Base-by-base conservation (phyloP, 2,113 vertebrate species). In the Ursus arctos region DNA sequence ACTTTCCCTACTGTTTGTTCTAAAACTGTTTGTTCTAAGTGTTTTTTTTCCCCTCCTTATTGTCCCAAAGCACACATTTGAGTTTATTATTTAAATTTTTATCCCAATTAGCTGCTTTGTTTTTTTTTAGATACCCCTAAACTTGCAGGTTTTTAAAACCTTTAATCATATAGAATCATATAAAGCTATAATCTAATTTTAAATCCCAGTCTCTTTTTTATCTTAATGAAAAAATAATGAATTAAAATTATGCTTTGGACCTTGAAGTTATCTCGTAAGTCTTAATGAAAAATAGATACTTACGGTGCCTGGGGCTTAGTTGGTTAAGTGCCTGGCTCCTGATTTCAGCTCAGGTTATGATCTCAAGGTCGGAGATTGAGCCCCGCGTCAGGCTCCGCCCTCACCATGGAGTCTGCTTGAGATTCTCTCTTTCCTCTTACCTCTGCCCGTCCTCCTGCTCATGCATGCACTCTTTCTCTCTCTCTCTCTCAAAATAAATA, bases 21-120 rank as follows among this genome's bases (percentile, higher is more conserved):
- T 87, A 86, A 92, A 72, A 21, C 28, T 18, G 0, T 16, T 3
- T 18, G 0, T 16, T 3, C 0, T 28, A 31, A 69, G 51, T 40
- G 0, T 91, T 51, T 43, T 84, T 19, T 65, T 65, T 31, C 31
- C 31, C 13, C 28, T 8, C n/a, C 22, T 80, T 91, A 19, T 3
- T 33, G 2, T 65, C 80, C 22, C 71, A 74, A 97, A 79, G 82
- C 2, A 28, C 43, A 40, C 15, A 49, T 47, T 40, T 89, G 71
- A 71, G 36, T 9, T 76, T 69, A 11, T 91, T 96, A 55, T 96
- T 96, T 40, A 83, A 51, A 88, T 94, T 97, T 59, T 94, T 96
- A 15, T 94, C 40, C 77, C 84, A 69, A 49, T 28, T 53, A 82
- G 40, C 55, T 86, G 13, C 82, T 92, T 53, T 12, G 24, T 14